Evolutionary conservation across 2,888 invertebrate species (phyloP), one percentile per base, ranked within the genome.

Genomic region (Dryocosmus kuriphilus): DNA sequence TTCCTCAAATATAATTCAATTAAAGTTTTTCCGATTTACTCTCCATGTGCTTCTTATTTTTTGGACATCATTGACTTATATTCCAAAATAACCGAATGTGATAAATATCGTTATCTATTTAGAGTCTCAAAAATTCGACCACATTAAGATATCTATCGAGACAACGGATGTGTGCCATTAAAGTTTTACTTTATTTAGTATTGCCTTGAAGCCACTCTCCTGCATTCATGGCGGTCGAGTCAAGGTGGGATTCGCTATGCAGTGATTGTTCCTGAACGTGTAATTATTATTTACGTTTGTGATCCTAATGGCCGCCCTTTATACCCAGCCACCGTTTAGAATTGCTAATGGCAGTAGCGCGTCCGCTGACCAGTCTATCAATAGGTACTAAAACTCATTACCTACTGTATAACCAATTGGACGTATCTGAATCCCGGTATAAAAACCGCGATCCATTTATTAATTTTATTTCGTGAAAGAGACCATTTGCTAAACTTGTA

Each of bases 131-230:
- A 38, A 38, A 38, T 38, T 14, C 14, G 11, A 14, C 38, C 11
- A 14, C 14, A 38, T 38, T 38, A 14, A 11, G 11, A 14, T 90
- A 90, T 90, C 89, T 89, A 90, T 90, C 90, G 87, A 88, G 90
- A 89, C 89, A 89, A 90, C 90, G 90, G 90, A 90, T 90, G 90
- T 89, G 88, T 87, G 86, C 89, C 88, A 90, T 91, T 90, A 91
- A 90, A 89, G 88, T 89, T 90, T 89, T 90, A 89, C 87, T 90
- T 90, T 89, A 90, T 90, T 90, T 89, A 88, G 87, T 86, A 16
- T 24, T 27, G 27, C 19, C n/a, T 27, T 24, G 1, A 27, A 6
- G 6, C 27, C 1, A 61, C 1, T 16, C 30, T 61, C 5, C 3
- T 6, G 24, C 60, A 30, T 27, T 61, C 9, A 61, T 61, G 60